Percentiles rank a stretch among this genome's conserved stretches.
phyloP scores from a whole-genome alignment of 1,140 invertebrate genomes.

The Polyergus mexicanus region DNA sequence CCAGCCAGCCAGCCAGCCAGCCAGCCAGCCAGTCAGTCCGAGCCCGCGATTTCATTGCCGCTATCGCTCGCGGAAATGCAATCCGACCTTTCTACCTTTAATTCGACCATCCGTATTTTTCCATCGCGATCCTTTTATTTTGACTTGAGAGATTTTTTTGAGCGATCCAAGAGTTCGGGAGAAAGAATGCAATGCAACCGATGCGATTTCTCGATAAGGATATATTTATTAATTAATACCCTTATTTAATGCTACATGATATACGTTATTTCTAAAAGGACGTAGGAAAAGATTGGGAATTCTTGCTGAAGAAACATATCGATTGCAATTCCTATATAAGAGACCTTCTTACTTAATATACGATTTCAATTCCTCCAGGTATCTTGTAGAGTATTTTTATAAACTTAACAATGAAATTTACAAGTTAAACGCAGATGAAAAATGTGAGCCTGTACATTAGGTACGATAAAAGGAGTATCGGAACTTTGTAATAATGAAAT shows the following conservation, averaged over 20 bases:
- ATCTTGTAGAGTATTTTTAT: not conserved
- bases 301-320: not conserved
- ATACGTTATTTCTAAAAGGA: not conserved
- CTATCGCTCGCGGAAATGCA: not conserved
- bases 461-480: constrained; percentile 44
- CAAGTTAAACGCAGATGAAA: constrained; percentile 13
- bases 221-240: not conserved
- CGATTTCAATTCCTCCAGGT: not conserved
- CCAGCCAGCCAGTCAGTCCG: not conserved
- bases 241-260: too few species aligned
- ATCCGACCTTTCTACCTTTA: not conserved
- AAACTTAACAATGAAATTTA: constrained; percentile 12
- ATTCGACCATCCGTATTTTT: not conserved
- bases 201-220: too few species aligned
- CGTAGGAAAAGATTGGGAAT: not conserved
- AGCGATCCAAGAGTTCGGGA: not conserved
- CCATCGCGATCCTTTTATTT: too few species aligned
- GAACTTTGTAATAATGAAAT: constrained; percentile 43
- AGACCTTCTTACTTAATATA: not conserved
- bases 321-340: not conserved
- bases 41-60: constrained; percentile 28
- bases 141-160: not conserved
- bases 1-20: not conserved
- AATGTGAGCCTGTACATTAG: constrained; percentile 10
- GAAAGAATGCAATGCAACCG: too few species aligned